Percentiles rank a stretch among this genome's conserved stretches.
Evolutionary conservation across 2,797 vertebrate genomes (phyloP).

Genomic region (Dromococcyx pavoninus): DNA sequence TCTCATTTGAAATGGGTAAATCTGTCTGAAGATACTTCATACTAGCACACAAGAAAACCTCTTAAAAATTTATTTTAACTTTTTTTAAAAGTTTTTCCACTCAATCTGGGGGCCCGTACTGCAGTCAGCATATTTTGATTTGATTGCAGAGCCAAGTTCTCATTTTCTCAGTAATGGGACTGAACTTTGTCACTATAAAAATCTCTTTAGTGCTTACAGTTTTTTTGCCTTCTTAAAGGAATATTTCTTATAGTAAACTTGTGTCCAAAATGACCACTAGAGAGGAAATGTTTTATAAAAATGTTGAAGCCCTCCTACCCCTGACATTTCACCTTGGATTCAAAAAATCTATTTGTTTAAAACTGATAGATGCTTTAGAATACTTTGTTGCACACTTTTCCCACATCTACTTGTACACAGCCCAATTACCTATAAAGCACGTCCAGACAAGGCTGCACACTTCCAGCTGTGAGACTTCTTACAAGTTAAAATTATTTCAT

Average conservation of each 20-base stretch:
- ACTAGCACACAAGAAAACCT: neutral
- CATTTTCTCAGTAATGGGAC: neutral
- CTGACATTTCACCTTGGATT: neutral
- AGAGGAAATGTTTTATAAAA: neutral
- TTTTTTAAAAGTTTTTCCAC: neutral
- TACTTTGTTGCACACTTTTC: neutral
- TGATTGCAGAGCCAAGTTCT: neutral
- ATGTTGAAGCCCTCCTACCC: neutral
- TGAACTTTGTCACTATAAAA: neutral
- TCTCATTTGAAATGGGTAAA: neutral
- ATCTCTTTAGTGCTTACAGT: neutral
- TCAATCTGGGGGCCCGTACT: neutral
- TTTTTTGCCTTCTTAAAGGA: neutral
- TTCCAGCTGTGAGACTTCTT: neutral
- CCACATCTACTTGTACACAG: too few species aligned
- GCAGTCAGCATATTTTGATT: neutral
- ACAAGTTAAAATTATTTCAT: neutral
- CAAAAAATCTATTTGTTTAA: neutral
- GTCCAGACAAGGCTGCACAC: neutral
- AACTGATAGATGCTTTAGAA: neutral
- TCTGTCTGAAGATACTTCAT: neutral
- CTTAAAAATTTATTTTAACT: neutral
- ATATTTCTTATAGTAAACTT: neutral
- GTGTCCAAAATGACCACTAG: neutral
- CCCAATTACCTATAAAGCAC: too few species aligned